A percentile compares a stretch with the other conserved stretches of the same genome.
Evolutionary conservation across 2,888 invertebrate species (phyloP).

Genomic region (Exocentrus adspersus): DNA sequence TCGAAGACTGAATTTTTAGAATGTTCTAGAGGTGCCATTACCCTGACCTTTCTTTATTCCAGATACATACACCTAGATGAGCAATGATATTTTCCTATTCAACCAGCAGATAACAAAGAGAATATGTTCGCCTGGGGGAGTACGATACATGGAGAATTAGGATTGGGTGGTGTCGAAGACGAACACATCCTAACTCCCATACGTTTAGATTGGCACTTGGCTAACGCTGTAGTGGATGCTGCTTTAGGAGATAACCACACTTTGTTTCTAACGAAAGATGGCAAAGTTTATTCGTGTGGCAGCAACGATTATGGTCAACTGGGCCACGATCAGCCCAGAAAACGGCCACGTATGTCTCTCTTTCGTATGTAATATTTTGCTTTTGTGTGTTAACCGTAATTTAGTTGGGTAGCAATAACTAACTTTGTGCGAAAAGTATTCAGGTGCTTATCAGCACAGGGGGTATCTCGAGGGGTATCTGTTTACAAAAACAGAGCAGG

Average conservation of each 20-base stretch:
- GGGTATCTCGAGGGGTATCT: too few relatives aligned
- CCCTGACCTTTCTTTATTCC: constrained; percentile 20
- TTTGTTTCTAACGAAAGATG: constrained; percentile 78
- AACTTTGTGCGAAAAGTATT: too few relatives aligned
- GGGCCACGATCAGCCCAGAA: constrained; percentile 76
- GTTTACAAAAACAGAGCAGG: too few relatives aligned
- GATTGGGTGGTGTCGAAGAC: constrained; percentile 80
- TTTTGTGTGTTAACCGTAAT: constrained; percentile 22
- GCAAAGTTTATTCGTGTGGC: constrained; percentile 90
- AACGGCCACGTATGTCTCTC: constrained; percentile 74
- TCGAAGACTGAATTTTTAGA: neutral
- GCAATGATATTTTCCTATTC: constrained; percentile 25
- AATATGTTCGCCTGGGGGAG: constrained; percentile 81
- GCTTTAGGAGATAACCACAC: constrained; percentile 88
- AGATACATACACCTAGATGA: constrained; percentile 24
- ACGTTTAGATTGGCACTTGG: constrained; percentile 71
- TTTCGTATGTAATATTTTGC: constrained; percentile 67
- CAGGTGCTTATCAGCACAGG: too few relatives aligned
- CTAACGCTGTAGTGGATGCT: constrained; percentile 66
- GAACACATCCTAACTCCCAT: constrained; percentile 73
- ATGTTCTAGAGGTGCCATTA: constrained; percentile 14
- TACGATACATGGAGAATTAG: constrained; percentile 80
- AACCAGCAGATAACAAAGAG: constrained; percentile 19
- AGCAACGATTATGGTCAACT: constrained; percentile 93
- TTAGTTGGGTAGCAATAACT: too few relatives aligned